Conservation (phyloP, 2,113 vertebrate genomes). For the Lathamus discolor region DNA sequence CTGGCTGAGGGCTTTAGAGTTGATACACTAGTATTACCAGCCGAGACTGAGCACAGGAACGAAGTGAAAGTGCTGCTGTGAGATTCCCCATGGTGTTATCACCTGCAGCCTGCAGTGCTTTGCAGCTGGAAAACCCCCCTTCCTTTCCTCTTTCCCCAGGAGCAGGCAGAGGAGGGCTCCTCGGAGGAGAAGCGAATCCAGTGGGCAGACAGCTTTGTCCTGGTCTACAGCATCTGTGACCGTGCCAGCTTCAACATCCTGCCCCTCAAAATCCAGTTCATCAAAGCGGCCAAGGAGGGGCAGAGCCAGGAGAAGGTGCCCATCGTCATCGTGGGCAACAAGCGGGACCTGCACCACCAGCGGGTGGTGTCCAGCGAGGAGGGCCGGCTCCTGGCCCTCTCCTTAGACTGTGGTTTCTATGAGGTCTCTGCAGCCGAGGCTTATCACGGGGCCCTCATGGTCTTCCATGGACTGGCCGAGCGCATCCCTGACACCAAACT, state of each 20-base stretch:
- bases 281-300: conserved; percentile 79
- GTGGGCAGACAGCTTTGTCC: conserved; percentile 86
- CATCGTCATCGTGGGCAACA: conserved; percentile 86
- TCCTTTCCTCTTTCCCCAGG: conserved; percentile 61
- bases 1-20: background rate
- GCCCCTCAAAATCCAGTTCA: conserved; percentile 77
- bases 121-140: background rate
- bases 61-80: background rate
- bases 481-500: conserved; percentile 77
- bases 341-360: conserved; percentile 81
- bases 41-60: background rate
- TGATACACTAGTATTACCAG: background rate
- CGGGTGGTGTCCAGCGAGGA: conserved; percentile 84
- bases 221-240: conserved; percentile 90
- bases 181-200: conserved; percentile 80
- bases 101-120: background rate
- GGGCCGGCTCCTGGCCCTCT: conserved; percentile 82
- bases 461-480: conserved; percentile 81
- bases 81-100: background rate
- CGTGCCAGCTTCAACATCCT: conserved; percentile 83
- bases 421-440: conserved; percentile 86
- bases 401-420: conserved; percentile 82
- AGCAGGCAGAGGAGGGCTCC: conserved; percentile 59
- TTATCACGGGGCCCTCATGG: conserved; percentile 82
- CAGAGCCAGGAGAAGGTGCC: conserved; percentile 76